Evolutionary conservation across 2,888 invertebrate genomes (phyloP).

Genomic region (Subacronicta megacephala): DNA sequence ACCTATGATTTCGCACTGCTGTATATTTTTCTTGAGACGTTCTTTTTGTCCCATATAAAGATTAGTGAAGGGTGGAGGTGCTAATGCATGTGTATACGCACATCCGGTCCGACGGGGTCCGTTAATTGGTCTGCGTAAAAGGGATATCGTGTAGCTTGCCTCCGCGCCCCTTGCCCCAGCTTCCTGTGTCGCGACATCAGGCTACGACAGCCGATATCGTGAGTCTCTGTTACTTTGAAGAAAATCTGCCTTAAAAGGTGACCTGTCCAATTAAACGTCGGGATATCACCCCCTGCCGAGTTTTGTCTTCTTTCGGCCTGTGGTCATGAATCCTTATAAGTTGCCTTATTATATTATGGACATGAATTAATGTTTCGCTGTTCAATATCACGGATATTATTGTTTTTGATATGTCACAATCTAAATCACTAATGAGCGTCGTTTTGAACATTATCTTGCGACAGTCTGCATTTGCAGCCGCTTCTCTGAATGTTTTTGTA

Average conservation of each 20-base stretch:
- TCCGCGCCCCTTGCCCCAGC: constrained; percentile 70
- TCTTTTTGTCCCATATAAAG: constrained; percentile 78
- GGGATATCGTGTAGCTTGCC: constrained; percentile 87
- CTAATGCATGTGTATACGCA: constrained; percentile 85
- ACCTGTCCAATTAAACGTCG: constrained; percentile 71
- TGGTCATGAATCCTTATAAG: constrained; percentile 63
- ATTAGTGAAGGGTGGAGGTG: constrained; percentile 87
- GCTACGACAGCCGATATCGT: constrained; percentile 70
- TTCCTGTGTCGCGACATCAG: constrained; percentile 79
- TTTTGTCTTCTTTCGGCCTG: constrained; percentile 65
- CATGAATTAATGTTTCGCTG: constrained; percentile 41
- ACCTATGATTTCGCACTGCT: constrained; percentile 65
- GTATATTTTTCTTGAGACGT: constrained; percentile 70
- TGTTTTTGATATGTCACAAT: constrained; percentile 50
- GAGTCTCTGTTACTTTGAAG: constrained; percentile 68
- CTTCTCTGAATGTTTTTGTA: constrained; percentile 58
- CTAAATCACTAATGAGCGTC: constrained; percentile 50
- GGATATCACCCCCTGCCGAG: constrained; percentile 65
- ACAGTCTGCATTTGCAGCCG: constrained; percentile 52
- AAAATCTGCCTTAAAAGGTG: constrained; percentile 69
- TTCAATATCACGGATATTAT: constrained; percentile 52
- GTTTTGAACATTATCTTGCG: constrained; percentile 45
- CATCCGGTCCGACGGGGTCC: constrained; percentile 86
- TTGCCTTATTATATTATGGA: constrained; percentile 46
- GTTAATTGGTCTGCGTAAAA: constrained; percentile 89